phyloP scores from a whole-genome alignment of 2,113 vertebrate genomes.

The Motacilla alba region DNA sequence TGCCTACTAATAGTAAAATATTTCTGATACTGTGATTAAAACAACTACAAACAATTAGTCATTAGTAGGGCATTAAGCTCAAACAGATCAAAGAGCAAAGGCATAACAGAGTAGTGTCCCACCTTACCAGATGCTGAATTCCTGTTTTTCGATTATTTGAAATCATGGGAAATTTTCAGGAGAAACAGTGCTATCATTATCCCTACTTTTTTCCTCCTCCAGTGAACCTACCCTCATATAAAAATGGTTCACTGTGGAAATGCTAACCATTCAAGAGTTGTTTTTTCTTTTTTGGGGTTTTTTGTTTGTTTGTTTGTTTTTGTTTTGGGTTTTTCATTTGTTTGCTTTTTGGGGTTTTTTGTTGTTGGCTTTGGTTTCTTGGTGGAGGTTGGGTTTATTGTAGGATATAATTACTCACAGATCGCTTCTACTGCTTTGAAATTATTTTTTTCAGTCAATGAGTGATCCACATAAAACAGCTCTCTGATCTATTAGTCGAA shows the following conservation, averaged over 20 bases:
- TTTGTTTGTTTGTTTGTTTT: neutral
- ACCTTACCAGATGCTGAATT: neutral
- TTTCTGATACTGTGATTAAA: conserved; percentile 34
- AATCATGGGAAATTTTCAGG: neutral
- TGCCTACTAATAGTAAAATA: conserved; percentile 32
- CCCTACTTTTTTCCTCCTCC: neutral
- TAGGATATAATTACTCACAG: neutral
- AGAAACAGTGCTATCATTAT: neutral
- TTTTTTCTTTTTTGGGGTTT: neutral
- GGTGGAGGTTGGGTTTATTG: rapidly evolving
- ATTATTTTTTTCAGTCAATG: neutral
- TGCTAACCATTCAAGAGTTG: rapidly evolving
- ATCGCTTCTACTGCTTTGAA: neutral
- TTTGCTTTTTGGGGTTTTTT: neutral
- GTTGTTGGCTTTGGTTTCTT: no score
- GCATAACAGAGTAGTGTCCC: neutral
- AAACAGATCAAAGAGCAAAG: neutral
- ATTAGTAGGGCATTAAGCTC: neutral
- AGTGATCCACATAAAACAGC: neutral
- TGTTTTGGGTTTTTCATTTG: neutral
- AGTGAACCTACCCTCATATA: neutral
- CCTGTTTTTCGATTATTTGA: neutral
- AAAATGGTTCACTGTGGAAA: neutral
- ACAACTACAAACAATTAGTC: conserved; percentile 41
- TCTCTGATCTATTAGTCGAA: neutral